Base-by-base conservation (phyloP, 2,113 vertebrate species). In the Laticauda colubrina region DNA sequence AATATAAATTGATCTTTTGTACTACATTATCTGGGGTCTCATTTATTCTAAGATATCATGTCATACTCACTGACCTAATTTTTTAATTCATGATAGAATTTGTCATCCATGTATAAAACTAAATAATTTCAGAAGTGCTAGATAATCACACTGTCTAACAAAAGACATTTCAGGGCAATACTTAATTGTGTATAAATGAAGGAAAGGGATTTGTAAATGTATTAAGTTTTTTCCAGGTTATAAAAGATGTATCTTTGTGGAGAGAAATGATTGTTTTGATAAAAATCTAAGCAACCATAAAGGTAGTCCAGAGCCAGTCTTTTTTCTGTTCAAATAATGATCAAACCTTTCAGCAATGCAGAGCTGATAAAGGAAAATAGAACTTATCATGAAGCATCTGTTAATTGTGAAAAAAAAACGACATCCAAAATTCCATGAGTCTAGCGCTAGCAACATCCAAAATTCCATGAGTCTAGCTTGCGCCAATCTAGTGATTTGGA, bases 21-120 rank as follows among this genome's bases (percentile, higher is more conserved):
- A 26, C 18, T 86, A 8, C 59, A 45, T 95, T 97, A 91, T 95
- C 91, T 53, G 69, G 93, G 96, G 64, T 93, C 55, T 26, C 59
- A 6, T 94, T 95, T 96, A 90, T 91, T 95, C 55, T 39, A 96
- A 89, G 59, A 94, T 94, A 91, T 1, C 9, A 89, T 92, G 2
- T 93, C 93, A 54, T 23, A 96, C 59, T 6, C 43, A 92, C 26
- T 93, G 86, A 61, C 5, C 1, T 87, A 0, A 34, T 94, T 89
- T 95, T 81, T 88, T 81, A 34, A 91, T 89, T 85, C 88, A 92
- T 94, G 94, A 90, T 51, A 94, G 81, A 85, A 91, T 92, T 93
- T 94, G 93, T 91, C 92, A 93, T 89, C 88, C 39, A 88, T 15
- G 14, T 75, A 55, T 48, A 3, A 92, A 94, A 94, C 51, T 14